Percentiles rank a stretch among this genome's conserved stretches.
phyloP scores from a whole-genome alignment of 2,888 invertebrate species.

The Agriotes lineatus region DNA sequence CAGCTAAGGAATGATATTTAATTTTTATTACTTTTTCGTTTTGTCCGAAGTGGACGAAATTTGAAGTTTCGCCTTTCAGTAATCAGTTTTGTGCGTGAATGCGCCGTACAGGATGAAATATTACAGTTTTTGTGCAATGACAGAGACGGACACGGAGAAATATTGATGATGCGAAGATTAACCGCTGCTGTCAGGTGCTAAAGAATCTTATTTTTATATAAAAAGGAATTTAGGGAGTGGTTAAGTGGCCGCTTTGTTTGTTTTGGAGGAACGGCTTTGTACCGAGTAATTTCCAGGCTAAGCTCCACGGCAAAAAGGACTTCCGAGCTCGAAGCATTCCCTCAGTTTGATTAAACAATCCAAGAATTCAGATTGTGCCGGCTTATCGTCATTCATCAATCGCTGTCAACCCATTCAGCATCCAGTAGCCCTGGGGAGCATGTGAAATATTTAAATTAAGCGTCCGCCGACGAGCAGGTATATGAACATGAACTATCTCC shows the following conservation, averaged over 20 bases:
- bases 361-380: too few relatives aligned
- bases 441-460: too few relatives aligned
- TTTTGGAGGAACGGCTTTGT: constrained; percentile 22
- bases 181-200: constrained; percentile 37
- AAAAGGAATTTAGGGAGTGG: constrained; percentile 46
- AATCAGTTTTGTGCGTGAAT: constrained; percentile 43
- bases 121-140: constrained; percentile 46
- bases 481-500: too few relatives aligned
- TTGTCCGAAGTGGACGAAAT: constrained; percentile 44
- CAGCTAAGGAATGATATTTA: constrained; percentile 50
- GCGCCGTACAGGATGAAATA: constrained; percentile 47
- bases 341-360: too few relatives aligned
- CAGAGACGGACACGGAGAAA: constrained; percentile 39
- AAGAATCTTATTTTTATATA: constrained; percentile 46
- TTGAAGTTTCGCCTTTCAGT: constrained; percentile 32
- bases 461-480: too few relatives aligned
- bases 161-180: constrained; percentile 46
- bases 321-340: too few relatives aligned
- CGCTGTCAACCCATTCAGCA: too few relatives aligned
- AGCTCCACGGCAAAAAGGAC: neutral
- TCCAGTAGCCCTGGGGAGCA: too few relatives aligned
- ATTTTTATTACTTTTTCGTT: constrained; percentile 49
- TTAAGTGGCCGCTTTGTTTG: constrained; percentile 35
- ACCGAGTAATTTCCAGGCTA: neutral
- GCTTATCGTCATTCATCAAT: too few relatives aligned